Base-by-base conservation (phyloP, 2,797 vertebrate genomes). In the Sebastes diaconus region DNA sequence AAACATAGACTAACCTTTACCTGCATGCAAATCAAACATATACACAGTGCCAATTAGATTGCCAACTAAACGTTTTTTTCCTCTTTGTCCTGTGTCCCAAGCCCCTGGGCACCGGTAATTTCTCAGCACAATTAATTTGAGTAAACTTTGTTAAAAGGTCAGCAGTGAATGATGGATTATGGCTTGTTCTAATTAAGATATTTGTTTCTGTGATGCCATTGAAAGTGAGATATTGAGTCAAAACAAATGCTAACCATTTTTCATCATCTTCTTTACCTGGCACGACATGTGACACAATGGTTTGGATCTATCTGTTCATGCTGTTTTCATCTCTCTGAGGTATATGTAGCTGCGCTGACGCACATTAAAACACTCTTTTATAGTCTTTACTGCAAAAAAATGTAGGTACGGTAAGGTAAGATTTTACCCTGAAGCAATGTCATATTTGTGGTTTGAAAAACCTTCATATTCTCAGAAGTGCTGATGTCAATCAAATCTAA, bases 101-200 rank as follows among this genome's bases (percentile, higher is more conserved):
- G 64, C 75, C 84, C 75, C 60, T 12, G 55, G 81, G 84, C 74
- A 78, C 84, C 60, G n/a, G 61, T 85, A 65, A 89, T 88, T 90
- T 77, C 85, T 88, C 75, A 84, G 65, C 77, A 82, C 83, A 89
- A 86, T 92, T 88, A 84, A 87, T 90, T 88, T 83, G 50, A 86
- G 78, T 86, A 89, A 89, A 92, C 75, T 80, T 91, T 87, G 20
- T 83, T 84, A 72, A 94, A 94, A 95, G 93, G 90, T 93, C 93
- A 92, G 82, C 76, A 72, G 77, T 76, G 84, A 92, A 80, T 93
- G 90, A 93, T 90, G 77, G 87, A 94, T 94, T 89, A 87, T 85
- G 60, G 68, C 68, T 81, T 64, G 55, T 90, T 91, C 81, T 90
- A 88, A 93, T 90, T 90, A 85, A 74, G 24, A 69, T 25, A 24